Percentiles rank a stretch among this genome's conserved stretches.
These are phyloP conservation scores for Drosophila guanche DNA, from an alignment of 1,140 invertebrate genomes.

Conservation along the genomic window DNA sequence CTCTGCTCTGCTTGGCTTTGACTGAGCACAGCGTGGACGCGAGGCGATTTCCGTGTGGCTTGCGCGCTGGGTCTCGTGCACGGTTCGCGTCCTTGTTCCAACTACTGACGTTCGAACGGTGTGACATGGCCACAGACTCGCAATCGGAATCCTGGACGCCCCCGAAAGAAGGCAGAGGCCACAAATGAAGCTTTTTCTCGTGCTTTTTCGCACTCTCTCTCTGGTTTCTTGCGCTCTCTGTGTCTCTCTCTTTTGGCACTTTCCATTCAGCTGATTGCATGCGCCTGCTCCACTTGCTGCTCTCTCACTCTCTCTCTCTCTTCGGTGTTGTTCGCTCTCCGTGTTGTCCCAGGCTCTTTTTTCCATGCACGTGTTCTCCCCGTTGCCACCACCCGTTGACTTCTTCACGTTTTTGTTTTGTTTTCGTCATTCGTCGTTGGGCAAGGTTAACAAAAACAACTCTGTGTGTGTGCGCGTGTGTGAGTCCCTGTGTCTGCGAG, in stretches of 20 bases:
- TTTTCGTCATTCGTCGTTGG: conserved; percentile 66
- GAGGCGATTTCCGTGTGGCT: conserved; percentile 34
- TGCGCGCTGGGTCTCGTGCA: conserved; percentile 64
- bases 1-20: conserved; percentile 1
- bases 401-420: conserved; percentile 72
- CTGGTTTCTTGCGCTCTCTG: conserved; percentile 1
- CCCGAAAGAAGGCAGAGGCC: conserved; percentile 57
- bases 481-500: conserved; percentile 10
- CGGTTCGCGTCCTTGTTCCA: conserved; percentile 81
- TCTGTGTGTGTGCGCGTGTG: conserved; percentile 7
- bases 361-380: conserved; percentile 28
- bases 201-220: not conserved
- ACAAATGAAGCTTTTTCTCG: conserved; percentile 43
- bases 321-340: too few relatives aligned
- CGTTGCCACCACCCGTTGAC: conserved; percentile 12
- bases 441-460: conserved; percentile 76
- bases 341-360: conserved; percentile 43
- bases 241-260: conserved; percentile 28
- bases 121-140: conserved; percentile 62
- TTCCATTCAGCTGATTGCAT: conserved; percentile 45
- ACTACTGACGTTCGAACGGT: conserved; percentile 72
- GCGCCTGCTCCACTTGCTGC: conserved; percentile 14
- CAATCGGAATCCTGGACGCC: conserved; percentile 65
- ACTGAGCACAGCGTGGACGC: too few relatives aligned
- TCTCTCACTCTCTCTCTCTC: conserved; percentile 5